Evolutionary conservation across 2,888 invertebrate species (phyloP), one percentile per base, ranked within the genome.

Genomic region (Yponomeuta evonymella): DNA sequence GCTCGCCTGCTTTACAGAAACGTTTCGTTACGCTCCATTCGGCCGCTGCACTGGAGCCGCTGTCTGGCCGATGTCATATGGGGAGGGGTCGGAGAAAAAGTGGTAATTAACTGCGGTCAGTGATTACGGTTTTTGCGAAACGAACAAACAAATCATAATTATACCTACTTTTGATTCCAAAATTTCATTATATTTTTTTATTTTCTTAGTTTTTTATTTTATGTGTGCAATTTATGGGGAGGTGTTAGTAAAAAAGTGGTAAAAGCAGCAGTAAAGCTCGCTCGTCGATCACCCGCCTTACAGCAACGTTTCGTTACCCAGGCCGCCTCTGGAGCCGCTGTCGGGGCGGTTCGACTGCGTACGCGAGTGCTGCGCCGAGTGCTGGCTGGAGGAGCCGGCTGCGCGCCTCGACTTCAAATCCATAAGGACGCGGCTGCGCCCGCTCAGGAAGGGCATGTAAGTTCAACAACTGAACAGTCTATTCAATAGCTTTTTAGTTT

Each of bases 371-470:
- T 90, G 98, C 77, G 90, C 94, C n/a, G 97, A 97, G 78, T 97
- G 98, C 81, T 98, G 98, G 98, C 87, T 94, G 0, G 98, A 98
- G 83, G 94, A 95, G 72, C 94, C 97, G 0, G 94, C 95, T 9
- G 90, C 94, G 10, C 92, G 98, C 2, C 98, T 97, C 0, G 98
- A 98, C 82, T 97, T 98, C 81, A 96, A 97, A 81, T 93, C 94
- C 29, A 95, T 98, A 72, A 93, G 97, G 48, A 94, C 96, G 29
- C 94, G 95, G 76, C 87, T 98, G 51, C 93, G 98, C 65, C 97
- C 97, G 0, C 90, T 98, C 72, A 92, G 97, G 71, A 96, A 97
- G 83, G 98, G 98, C 81, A 96, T 98, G 98, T 97, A 82, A 94
- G 96, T 93, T 71, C 6, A 62, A 23, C 6, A 48, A n/a, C 23